Percentiles rank a stretch among this genome's conserved stretches.
Evolutionary conservation across 2,888 invertebrate species (phyloP).

Genomic region (Beris morrisii): DNA sequence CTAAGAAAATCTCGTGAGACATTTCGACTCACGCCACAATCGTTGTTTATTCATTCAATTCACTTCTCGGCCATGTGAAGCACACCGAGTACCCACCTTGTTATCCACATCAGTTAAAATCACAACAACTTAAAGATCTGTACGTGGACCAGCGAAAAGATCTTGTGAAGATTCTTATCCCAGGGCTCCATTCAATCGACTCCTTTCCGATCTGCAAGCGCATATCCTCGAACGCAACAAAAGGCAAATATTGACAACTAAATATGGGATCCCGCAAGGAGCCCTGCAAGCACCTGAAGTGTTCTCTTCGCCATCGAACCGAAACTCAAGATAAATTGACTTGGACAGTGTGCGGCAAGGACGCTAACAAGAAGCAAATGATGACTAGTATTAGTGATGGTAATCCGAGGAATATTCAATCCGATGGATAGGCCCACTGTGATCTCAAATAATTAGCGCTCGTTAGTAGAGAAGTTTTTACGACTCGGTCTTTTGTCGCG

Average conservation of each 20-base stretch:
- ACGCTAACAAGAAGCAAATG: conserved; percentile 1
- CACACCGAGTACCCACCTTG: neutral
- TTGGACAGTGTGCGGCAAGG: neutral
- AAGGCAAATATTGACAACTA: conserved; percentile 9
- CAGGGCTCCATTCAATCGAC: neutral
- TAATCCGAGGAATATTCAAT: neutral
- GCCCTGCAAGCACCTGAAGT: conserved; percentile 3
- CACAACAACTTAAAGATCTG: neutral
- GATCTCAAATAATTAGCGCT: conserved; percentile 43
- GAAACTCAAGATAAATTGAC: neutral
- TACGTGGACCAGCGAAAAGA: neutral
- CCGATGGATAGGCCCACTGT: conserved; percentile 10
- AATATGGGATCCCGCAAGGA: conserved; percentile 11
- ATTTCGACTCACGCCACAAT: conserved; percentile 11
- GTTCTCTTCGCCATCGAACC: neutral
- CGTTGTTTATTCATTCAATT: conserved; percentile 24
- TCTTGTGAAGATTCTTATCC: conserved; percentile 25
- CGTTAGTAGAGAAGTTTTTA: conserved; percentile 28
- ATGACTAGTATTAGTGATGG: neutral
- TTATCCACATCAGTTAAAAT: conserved; percentile 4
- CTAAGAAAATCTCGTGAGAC: conserved; percentile 18
- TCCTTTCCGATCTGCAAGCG: neutral
- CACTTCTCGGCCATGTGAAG: conserved; percentile 26
- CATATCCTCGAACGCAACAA: conserved; percentile 12
- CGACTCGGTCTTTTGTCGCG: conserved; percentile 40